Base-by-base conservation (phyloP, 1,140 invertebrate genomes). In the Drosophila equinoxialis region DNA sequence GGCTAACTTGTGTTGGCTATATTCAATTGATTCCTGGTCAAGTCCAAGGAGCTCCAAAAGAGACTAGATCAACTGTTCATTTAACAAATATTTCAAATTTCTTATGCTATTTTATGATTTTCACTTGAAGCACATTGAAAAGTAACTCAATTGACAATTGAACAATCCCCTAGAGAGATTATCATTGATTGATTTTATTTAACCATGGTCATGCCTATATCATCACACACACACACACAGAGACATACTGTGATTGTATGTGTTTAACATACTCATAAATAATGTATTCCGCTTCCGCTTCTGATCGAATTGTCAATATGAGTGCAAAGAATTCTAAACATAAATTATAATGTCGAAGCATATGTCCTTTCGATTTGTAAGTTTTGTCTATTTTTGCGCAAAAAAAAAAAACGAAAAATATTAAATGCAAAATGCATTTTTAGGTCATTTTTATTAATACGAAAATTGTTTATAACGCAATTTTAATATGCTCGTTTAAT, bases 401-500 rank as follows among this genome's bases (percentile, higher is more conserved):
- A 10, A 11, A 37, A 11, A 10, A 11, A 37, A 37, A 37, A 37
- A 10, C 10, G 0, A 68, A 65, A 33, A 59, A 59, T 76, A 66
- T 64, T 75, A 76, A 55, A 66, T 85, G 81, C 74, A 77, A 74
- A 65, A 62, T 85, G 81, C 81, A 85, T 59, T 85, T 83, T 85
- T 85, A 85, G 81, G 81, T 84, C 81, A 84, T 79, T 68, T 85
- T 85, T 85, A 85, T 77, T 69, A 80, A 68, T 74, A 78, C 59
- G 42, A 65, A 59, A 64, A 42, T 39, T 74, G 73, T 79, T 77
- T 80, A 79, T 83, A 83, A 78, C 62, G 79, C 70, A 75, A 70
- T 77, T 81, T 85, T 71, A 76, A 74, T 85, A 69, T 70, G 77
- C 70, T 72, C 77, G 64, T 74, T 84, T 79, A 76, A 71, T 83